These are phyloP conservation scores for Benitochromis conjunctus DNA, from an alignment of 2,113 vertebrate genomes.

Conservation along the genomic window DNA sequence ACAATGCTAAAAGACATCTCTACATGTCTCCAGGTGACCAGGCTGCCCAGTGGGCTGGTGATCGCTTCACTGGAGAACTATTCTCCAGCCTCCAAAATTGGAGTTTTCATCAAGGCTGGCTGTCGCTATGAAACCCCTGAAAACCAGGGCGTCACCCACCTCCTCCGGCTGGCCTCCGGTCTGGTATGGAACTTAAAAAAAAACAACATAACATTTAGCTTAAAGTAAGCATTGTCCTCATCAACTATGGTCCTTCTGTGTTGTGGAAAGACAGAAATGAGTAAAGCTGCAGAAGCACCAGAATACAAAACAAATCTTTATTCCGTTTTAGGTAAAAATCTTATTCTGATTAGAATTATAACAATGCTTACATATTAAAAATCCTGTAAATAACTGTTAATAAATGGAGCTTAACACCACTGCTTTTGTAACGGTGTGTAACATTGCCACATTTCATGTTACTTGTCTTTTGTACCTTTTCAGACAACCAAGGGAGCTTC, in stretches of 20 bases:
- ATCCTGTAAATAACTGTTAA: neutral
- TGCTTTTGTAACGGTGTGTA: neutral
- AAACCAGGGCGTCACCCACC: slow-evolving; percentile 85
- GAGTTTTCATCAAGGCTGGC: slow-evolving; percentile 88
- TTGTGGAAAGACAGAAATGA: neutral
- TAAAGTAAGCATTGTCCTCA: neutral
- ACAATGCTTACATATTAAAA: neutral
- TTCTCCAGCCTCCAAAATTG: slow-evolving; percentile 87
- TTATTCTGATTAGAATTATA: neutral
- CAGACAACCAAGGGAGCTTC: slow-evolving; percentile 98
- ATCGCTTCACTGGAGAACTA: slow-evolving; percentile 93
- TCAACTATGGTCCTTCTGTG: neutral
- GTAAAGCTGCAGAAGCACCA: neutral
- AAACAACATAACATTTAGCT: neutral
- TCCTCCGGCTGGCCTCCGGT: slow-evolving; percentile 86
- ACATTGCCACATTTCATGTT: neutral
- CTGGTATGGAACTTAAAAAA: slow-evolving; percentile 75
- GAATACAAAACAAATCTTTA: neutral
- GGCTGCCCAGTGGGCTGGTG: slow-evolving; percentile 87
- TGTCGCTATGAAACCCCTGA: slow-evolving; percentile 84
- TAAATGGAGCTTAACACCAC: neutral
- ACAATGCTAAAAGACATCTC: neutral
- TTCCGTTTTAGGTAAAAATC: neutral
- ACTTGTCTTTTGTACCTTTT: slow-evolving; percentile 9
- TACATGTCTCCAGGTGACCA: slow-evolving; percentile 79